These are phyloP conservation scores for Myotis lucifugus DNA, from an alignment of 2,113 vertebrate genomes.

Conservation along the genomic window DNA sequence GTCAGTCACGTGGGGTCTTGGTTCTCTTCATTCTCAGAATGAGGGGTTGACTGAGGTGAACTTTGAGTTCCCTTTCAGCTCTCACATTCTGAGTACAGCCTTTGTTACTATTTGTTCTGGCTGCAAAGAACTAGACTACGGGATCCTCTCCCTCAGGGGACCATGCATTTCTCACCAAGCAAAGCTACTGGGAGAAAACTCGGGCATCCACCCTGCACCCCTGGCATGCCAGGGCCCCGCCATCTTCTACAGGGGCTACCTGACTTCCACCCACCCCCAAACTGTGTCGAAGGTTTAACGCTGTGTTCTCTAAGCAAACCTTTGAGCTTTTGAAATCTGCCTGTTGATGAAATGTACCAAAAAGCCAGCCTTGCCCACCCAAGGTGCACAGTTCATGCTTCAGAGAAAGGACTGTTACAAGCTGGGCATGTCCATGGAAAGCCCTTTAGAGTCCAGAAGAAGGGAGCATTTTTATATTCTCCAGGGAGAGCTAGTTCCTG, in stretches of 20 bases:
- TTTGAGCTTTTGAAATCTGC: neutral
- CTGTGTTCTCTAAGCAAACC: neutral
- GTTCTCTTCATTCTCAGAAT: neutral
- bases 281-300: neutral
- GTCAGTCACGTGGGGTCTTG: neutral
- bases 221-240: neutral
- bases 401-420: neutral
- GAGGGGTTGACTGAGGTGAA: neutral
- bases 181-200: neutral
- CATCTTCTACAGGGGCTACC: neutral
- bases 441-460: neutral
- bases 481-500: neutral
- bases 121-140: neutral
- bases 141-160: neutral
- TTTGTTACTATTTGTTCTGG: neutral
- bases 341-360: neutral
- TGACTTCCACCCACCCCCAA: neutral
- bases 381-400: rapidly evolving
- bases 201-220: neutral
- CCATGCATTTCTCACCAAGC: neutral
- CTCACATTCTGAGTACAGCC: neutral
- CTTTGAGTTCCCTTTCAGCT: neutral
- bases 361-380: neutral
- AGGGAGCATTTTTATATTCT: neutral
- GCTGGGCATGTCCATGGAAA: neutral